Evolutionary conservation across 2,113 vertebrate species (phyloP).

Genomic region (Oreochromis spilurus): DNA sequence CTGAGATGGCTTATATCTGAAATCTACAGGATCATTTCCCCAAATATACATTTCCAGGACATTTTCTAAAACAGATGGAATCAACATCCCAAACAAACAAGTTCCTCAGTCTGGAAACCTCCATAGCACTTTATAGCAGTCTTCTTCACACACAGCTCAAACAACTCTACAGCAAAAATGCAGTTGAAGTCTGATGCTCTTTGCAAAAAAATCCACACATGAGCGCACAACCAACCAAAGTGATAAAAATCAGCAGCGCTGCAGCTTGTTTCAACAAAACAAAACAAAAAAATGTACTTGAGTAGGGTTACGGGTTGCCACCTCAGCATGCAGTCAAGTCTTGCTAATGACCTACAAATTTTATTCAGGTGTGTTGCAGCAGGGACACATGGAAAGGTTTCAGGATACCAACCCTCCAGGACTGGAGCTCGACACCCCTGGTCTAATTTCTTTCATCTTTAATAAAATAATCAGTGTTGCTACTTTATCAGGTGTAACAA

Average conservation of each 20-base stretch:
- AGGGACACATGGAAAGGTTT: too few species aligned
- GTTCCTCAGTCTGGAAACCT: not conserved
- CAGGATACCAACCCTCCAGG: too few species aligned
- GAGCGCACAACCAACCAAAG: not conserved
- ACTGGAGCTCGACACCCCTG: too few species aligned
- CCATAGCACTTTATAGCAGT: not conserved
- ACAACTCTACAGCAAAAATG: not conserved
- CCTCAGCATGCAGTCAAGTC: too few species aligned
- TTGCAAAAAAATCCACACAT: not conserved
- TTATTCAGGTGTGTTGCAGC: too few species aligned
- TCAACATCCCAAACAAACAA: not conserved
- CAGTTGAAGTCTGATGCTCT: not conserved
- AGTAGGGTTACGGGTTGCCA: too few species aligned
- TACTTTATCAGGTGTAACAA: too few species aligned
- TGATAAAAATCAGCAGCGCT: not conserved
- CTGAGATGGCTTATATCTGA: not conserved
- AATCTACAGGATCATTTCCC: not conserved
- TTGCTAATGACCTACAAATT: too few species aligned
- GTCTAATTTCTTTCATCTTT: too few species aligned
- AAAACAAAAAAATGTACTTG: not conserved
- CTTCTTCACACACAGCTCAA: not conserved
- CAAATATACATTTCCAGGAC: not conserved
- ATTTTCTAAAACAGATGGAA: not conserved
- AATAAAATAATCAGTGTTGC: too few species aligned
- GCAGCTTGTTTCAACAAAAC: not conserved